phyloP scores from a whole-genome alignment of 2,888 invertebrate genomes.

The Pachydiplax longipennis region DNA sequence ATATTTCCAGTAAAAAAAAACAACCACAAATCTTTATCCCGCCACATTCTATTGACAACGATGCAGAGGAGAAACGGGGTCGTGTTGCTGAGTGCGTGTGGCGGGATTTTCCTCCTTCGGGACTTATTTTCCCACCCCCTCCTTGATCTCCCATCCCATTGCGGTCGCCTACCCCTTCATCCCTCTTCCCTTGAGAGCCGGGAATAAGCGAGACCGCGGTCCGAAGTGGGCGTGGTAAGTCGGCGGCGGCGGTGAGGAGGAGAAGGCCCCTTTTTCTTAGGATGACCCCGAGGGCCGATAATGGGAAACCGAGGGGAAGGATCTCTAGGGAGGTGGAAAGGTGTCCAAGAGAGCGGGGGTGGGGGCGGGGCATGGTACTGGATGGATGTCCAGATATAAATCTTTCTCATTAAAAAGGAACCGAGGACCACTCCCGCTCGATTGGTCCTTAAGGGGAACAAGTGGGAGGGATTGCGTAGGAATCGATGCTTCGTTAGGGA shows the following conservation, averaged over 20 bases:
- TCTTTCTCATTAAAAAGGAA: slow-evolving; percentile 41
- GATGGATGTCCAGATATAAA: slow-evolving; percentile 41
- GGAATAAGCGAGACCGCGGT: not conserved
- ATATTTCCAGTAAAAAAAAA: not conserved
- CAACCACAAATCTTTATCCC: not conserved
- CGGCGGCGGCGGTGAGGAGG: not conserved
- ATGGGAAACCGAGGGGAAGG: slow-evolving; percentile 15
- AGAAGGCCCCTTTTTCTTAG: not conserved
- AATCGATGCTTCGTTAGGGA: not conserved
- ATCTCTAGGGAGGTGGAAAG: not conserved
- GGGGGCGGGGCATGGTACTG: slow-evolving; percentile 20
- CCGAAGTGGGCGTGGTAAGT: slow-evolving; percentile 10
- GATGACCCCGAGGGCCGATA: slow-evolving; percentile 25
- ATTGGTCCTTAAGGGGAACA: not conserved
- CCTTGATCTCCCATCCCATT: not conserved
- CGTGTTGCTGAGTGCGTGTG: not conserved
- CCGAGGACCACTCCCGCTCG: not conserved
- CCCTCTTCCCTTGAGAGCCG: not conserved
- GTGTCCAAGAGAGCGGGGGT: not conserved
- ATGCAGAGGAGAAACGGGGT: not conserved
- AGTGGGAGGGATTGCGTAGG: not conserved
- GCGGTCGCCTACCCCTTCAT: not conserved
- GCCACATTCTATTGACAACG: not conserved
- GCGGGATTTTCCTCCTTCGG: not conserved
- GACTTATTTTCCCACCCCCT: not conserved